Percentiles rank a stretch among this genome's conserved stretches.
These are phyloP conservation scores for Druon quercuslanigerum DNA, from an alignment of 1,140 invertebrate species.

Conservation along the genomic window DNA sequence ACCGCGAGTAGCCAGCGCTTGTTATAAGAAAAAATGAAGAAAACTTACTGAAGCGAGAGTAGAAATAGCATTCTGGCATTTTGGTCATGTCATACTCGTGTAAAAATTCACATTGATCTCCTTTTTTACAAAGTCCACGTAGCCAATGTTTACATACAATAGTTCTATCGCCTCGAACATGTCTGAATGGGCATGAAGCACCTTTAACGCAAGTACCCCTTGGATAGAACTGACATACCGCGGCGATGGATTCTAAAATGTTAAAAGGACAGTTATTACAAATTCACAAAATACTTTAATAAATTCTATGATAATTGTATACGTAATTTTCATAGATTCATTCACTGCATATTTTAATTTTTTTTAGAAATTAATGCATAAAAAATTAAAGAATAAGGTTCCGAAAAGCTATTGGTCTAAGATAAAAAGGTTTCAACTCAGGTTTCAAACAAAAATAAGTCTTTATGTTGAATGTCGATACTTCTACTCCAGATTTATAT, in stretches of 20 bases:
- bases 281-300: no score
- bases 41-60: slow-evolving; percentile 91
- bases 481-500: no score
- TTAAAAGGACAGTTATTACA: not conserved
- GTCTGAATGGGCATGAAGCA: slow-evolving; percentile 94
- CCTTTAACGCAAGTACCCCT: slow-evolving; percentile 90
- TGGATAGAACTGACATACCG: slow-evolving; percentile 96
- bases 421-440: no score
- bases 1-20: not conserved
- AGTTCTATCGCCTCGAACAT: slow-evolving; percentile 97
- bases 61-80: slow-evolving; percentile 99
- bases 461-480: no score
- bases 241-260: slow-evolving; percentile 93
- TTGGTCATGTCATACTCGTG: slow-evolving; percentile 99
- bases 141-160: slow-evolving; percentile 99
- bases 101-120: slow-evolving; percentile 99
- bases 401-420: no score
- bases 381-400: no score
- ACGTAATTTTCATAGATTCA: no score
- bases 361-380: no score
- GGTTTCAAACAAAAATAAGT: no score
- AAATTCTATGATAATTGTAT: no score
- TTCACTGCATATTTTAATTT: no score
- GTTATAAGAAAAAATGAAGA: slow-evolving; percentile 6
- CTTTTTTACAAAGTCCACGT: slow-evolving; percentile 98